Base-by-base conservation (phyloP, 1,140 invertebrate genomes). In the Drosophila eugracilis region DNA sequence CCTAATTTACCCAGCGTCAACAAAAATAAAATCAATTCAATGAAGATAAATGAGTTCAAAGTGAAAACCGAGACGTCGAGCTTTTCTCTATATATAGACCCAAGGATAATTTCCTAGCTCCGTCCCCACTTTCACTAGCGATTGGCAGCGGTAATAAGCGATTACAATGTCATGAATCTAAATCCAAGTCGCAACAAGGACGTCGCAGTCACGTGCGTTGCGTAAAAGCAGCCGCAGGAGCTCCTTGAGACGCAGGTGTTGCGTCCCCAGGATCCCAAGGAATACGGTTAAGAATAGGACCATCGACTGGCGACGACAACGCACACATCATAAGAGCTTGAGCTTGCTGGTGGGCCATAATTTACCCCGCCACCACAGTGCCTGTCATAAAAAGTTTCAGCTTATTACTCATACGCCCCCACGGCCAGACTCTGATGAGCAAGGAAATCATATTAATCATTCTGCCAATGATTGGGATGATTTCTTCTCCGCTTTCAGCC, bases 361-460 rank as follows among this genome's bases (percentile, higher is more conserved):
- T 83, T 81, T 69, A 74, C 37, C 57, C 19, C 14, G 37, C 28
- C 39, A 66, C 48, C 36, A n/a, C 36, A 47, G 39, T 17, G 55
- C 39, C 63, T 81, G 78, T 83, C 74, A 69, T 77, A 74, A 78
- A 78, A 67, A 84, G 73, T 75, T 75, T 75, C 41, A 47, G 41
- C 75, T 62, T 78, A 79, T 84, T 85, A 59, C 71, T 66, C 55
- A 85, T 58, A 78, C 75, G 59, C 50, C 55, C 22, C 44, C 36
- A 37, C 5, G 71, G 44, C 21, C 30, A 50, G 21, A 17, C 26
- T 28, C 49, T 55, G 36, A 37, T 62, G 55, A 44, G 66, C 52
- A 14, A 30, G 54, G 41, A 67, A 62, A 84, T 84, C 71, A 63
- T 75, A 84, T 84, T 84, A 78, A 85, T 85, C 71, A 84, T 84